Conservation (phyloP, 1,140 invertebrate genomes). For the Pseudomyrmex sp. region DNA sequence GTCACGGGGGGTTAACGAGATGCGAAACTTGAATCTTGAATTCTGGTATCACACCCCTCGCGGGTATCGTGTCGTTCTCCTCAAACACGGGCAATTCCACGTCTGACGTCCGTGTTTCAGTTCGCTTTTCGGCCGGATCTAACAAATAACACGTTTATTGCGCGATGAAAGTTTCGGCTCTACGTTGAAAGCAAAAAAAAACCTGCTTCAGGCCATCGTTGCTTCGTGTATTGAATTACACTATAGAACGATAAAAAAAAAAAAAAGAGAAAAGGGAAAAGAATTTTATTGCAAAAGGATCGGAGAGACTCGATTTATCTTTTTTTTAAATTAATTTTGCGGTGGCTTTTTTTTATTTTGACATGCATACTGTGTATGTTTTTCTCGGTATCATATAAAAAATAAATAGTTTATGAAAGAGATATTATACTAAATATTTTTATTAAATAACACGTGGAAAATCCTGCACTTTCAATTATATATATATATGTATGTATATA, state of each 20-base stretch:
- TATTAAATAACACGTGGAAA: too few species aligned
- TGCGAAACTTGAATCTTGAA: constrained; percentile 50
- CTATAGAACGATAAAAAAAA: too few species aligned
- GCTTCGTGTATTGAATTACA: not conserved
- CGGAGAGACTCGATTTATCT: constrained; percentile 18
- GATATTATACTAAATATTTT: too few species aligned
- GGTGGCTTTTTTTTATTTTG: not conserved
- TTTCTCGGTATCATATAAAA: too few species aligned
- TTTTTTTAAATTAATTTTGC: not conserved
- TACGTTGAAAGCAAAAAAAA: constrained; percentile 6
- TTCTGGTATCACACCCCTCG: not conserved
- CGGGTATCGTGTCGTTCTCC: constrained; percentile 19
- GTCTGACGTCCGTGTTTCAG: not conserved
- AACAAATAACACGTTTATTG: not conserved
- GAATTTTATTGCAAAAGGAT: not conserved
- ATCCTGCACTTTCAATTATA: too few species aligned
- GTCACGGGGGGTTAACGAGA: constrained; percentile 43
- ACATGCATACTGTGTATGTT: too few species aligned
- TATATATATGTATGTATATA: too few species aligned
- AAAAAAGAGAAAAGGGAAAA: too few species aligned
- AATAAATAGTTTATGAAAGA: too few species aligned
- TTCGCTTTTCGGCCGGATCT: constrained; percentile 1
- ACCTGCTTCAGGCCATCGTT: not conserved
- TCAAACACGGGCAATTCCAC: constrained; percentile 10
- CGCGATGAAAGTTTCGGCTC: constrained; percentile 10